Evolutionary conservation across 2,888 invertebrate species (phyloP).

Genomic region (Drosophila atripex): DNA sequence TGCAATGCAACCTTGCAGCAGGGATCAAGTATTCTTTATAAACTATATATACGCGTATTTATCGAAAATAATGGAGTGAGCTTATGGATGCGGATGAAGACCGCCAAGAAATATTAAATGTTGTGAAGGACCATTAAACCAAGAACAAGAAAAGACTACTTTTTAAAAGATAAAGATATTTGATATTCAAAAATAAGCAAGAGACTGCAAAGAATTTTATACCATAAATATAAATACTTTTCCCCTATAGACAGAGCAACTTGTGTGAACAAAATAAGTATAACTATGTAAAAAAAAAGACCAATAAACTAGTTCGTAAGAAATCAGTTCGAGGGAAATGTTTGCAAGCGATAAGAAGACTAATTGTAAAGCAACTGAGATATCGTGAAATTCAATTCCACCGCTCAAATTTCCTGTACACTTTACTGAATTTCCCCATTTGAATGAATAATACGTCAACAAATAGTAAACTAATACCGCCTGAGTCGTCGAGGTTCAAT

Average conservation of each 20-base stretch:
- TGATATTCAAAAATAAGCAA: constrained; percentile 48
- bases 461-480: not conserved
- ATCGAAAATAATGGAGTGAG: constrained; percentile 13
- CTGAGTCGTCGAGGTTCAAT: constrained; percentile 6
- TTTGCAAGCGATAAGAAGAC: not conserved
- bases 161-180: constrained; percentile 67
- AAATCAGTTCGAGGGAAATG: constrained; percentile 7
- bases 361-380: not conserved
- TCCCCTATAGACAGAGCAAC: constrained; percentile 28
- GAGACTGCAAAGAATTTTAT: constrained; percentile 67
- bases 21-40: constrained; percentile 73
- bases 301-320: constrained; percentile 29
- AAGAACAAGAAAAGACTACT: constrained; percentile 67
- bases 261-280: constrained; percentile 41
- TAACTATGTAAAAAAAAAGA: constrained; percentile 23
- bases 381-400: constrained; percentile 14
- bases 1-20: constrained; percentile 59
- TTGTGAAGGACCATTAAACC: constrained; percentile 28
- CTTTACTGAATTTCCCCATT: constrained; percentile 1
- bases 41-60: constrained; percentile 32
- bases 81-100: not conserved
- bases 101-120: constrained; percentile 3
- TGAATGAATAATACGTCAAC: constrained; percentile 17
- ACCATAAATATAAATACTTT: constrained; percentile 25
- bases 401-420: constrained; percentile 6